Conservation (phyloP, 2,888 invertebrate genomes). For the Amphipyra berbera region DNA sequence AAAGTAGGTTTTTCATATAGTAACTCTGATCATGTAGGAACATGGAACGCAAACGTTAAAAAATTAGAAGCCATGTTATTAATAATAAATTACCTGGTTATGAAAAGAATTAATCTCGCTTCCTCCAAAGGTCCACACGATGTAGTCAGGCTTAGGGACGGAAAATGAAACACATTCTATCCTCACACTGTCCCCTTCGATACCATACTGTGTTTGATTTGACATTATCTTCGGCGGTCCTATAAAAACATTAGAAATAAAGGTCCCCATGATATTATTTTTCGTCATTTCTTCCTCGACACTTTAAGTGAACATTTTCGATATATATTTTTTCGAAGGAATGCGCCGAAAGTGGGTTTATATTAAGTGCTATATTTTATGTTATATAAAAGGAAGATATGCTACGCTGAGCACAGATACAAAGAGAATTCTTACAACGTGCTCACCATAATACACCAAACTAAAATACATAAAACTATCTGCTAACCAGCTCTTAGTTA, state of each 20-base stretch:
- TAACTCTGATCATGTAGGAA: too few species aligned
- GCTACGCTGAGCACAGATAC: too few species aligned
- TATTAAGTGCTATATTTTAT: not conserved
- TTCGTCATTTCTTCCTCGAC: slow-evolving; percentile 22
- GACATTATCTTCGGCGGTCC: slow-evolving; percentile 95
- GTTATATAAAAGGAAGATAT: too few species aligned
- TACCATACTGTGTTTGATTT: slow-evolving; percentile 95
- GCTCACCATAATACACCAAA: not conserved
- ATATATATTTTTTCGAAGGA: slow-evolving; percentile 33
- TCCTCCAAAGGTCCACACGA: slow-evolving; percentile 96
- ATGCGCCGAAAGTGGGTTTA: not conserved
- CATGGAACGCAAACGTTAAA: too few species aligned
- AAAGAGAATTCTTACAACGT: too few species aligned
- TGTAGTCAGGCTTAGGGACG: slow-evolving; percentile 96
- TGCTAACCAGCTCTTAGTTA: not conserved
- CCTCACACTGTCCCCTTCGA: slow-evolving; percentile 93
- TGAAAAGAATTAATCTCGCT: slow-evolving; percentile 93
- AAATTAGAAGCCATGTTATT: too few species aligned
- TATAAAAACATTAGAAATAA: slow-evolving; percentile 63
- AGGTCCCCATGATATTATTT: slow-evolving; percentile 20
- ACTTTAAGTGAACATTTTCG: slow-evolving; percentile 12
- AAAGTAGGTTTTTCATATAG: too few species aligned
- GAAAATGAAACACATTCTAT: slow-evolving; percentile 97
- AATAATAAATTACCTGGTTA: slow-evolving; percentile 82
- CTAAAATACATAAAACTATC: not conserved